Evolutionary conservation across 1,140 invertebrate species (phyloP).

Genomic region (Micrasema longulum): DNA sequence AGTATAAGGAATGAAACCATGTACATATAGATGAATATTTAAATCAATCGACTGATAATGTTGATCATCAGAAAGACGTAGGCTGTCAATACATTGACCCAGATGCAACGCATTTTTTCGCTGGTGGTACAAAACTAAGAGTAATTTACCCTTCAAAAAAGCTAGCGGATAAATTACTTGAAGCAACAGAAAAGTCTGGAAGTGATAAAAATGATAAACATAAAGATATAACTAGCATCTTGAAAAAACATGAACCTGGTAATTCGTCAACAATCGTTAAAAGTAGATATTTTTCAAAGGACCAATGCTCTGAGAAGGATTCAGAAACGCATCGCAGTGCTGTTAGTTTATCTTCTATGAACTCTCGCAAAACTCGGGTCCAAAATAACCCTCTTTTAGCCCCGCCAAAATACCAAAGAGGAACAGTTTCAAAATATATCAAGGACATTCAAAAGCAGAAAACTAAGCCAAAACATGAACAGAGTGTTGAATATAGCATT

Average conservation of each 20-base stretch:
- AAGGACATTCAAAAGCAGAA: slow-evolving; percentile 15
- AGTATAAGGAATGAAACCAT: no score
- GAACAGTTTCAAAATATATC: slow-evolving; percentile 33
- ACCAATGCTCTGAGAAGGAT: no score
- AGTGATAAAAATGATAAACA: slow-evolving; percentile 6
- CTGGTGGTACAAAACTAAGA: slow-evolving; percentile 33
- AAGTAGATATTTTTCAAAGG: slow-evolving; percentile 40
- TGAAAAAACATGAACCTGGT: neutral
- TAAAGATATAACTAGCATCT: slow-evolving; percentile 8
- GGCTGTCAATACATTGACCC: slow-evolving; percentile 40
- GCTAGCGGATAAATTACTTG: slow-evolving; percentile 3
- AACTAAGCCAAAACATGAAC: neutral
- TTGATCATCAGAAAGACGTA: slow-evolving; percentile 26
- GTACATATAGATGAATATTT: slow-evolving; percentile 2
- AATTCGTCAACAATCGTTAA: slow-evolving; percentile 12
- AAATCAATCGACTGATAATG: slow-evolving; percentile 7
- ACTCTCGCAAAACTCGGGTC: slow-evolving; percentile 2
- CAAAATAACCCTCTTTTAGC: slow-evolving; percentile 24
- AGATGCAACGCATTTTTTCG: slow-evolving; percentile 32
- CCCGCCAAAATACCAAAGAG: slow-evolving; percentile 38
- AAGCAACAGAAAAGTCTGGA: no score
- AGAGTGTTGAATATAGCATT: neutral
- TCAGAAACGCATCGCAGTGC: slow-evolving; percentile 11
- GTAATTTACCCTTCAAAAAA: slow-evolving; percentile 40
- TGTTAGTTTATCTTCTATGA: slow-evolving; percentile 13